Evolutionary conservation across 2,797 vertebrate species (phyloP).

Genomic region (Propithecus deckenii): DNA sequence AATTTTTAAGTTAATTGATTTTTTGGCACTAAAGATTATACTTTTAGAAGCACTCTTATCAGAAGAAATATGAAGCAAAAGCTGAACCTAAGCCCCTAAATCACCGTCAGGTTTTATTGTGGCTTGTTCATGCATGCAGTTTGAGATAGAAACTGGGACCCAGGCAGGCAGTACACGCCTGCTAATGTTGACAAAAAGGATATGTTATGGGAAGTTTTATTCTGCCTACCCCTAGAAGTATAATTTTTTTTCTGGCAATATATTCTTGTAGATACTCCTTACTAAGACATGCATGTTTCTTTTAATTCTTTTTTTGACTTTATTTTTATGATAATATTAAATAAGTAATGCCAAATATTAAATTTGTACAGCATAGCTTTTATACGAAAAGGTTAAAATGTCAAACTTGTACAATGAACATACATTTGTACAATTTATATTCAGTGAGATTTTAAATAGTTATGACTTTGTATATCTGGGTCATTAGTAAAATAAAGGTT

Average conservation of each 20-base stretch:
- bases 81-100: conserved; percentile 13
- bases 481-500: neutral
- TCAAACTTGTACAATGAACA: neutral
- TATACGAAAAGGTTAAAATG: neutral
- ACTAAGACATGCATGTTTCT: neutral
- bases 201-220: neutral
- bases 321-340: neutral
- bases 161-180: neutral
- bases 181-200: neutral
- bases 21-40: conserved; percentile 53
- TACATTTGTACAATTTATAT: neutral
- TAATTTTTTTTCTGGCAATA: neutral
- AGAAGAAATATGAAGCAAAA: conserved; percentile 55
- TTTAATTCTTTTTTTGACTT: neutral
- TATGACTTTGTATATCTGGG: neutral
- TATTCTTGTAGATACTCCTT: neutral
- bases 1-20: conserved; percentile 65
- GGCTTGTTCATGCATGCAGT: neutral
- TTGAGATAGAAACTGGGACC: neutral
- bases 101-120: neutral
- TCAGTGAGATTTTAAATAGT: neutral
- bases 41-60: conserved; percentile 55
- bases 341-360: neutral
- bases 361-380: neutral
- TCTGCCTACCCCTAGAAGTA: neutral